phyloP scores from a whole-genome alignment of 2,797 vertebrate genomes.

The Agapornis canus region DNA sequence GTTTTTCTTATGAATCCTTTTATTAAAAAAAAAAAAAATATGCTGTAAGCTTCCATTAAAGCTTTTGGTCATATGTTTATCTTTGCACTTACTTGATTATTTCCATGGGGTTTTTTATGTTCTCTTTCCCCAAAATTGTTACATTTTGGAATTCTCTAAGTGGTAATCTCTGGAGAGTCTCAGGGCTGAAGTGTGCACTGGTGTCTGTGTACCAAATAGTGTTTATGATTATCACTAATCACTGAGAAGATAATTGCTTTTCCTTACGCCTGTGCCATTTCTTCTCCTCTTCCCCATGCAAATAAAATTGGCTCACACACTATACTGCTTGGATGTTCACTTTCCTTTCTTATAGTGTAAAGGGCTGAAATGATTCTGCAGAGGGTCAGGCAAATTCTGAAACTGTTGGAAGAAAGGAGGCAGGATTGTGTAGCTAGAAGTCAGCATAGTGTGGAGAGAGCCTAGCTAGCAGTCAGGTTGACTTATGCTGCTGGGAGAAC shows the following conservation, averaged over 20 bases:
- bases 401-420: not conserved
- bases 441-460: accelerated
- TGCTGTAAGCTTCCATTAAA: not conserved
- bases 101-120: not conserved
- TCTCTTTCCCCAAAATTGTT: not conserved
- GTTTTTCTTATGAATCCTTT: not conserved
- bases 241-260: not conserved
- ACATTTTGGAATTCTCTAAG: not conserved
- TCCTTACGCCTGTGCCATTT: not conserved
- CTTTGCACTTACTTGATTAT: not conserved
- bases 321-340: not conserved
- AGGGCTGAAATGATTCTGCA: not conserved
- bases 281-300: not conserved
- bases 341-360: not conserved
- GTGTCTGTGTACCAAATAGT: not conserved
- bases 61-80: not conserved
- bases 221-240: not conserved
- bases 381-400: not conserved
- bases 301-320: not conserved
- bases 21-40: not conserved
- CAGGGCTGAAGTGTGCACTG: not conserved
- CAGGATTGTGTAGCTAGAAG: not conserved
- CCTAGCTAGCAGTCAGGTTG: not conserved
- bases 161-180: not conserved
- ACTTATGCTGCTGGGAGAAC: not conserved